Conservation (phyloP, 2,797 vertebrate species). For the Chrysocyon brachyurus region DNA sequence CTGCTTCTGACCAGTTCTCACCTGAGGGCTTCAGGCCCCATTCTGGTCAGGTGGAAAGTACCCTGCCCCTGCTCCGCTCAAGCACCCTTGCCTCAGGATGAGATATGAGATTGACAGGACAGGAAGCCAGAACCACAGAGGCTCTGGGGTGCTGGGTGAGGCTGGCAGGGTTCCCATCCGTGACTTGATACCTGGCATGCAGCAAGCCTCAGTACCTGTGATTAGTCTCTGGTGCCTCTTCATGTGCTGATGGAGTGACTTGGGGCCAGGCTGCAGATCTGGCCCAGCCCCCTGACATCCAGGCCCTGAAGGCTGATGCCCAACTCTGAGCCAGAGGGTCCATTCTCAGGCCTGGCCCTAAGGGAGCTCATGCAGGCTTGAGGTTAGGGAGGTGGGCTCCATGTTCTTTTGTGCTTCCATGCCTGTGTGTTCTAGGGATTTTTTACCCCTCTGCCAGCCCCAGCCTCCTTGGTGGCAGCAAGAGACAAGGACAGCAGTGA, state of each 20-base stretch:
- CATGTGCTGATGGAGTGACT: neutral
- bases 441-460: neutral
- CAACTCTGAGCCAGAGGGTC: neutral
- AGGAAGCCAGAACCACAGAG: neutral
- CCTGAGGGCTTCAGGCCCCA: neutral
- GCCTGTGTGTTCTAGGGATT: neutral
- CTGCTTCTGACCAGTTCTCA: neutral
- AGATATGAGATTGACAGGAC: neutral
- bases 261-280: neutral
- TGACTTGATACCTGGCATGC: no score
- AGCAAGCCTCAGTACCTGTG: neutral
- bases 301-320: neutral
- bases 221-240: neutral
- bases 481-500: neutral
- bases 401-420: neutral
- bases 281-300: neutral
- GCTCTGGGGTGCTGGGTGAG: neutral
- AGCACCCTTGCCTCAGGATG: rapidly evolving
- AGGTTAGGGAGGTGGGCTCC: neutral
- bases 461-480: neutral
- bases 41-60: neutral
- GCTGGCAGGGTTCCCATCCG: no score
- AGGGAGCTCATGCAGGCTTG: no score
- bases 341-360: neutral
- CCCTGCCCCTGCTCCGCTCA: neutral